Evolutionary conservation across 2,113 vertebrate genomes (phyloP).

Genomic region (Cochlearius cochlearius): DNA sequence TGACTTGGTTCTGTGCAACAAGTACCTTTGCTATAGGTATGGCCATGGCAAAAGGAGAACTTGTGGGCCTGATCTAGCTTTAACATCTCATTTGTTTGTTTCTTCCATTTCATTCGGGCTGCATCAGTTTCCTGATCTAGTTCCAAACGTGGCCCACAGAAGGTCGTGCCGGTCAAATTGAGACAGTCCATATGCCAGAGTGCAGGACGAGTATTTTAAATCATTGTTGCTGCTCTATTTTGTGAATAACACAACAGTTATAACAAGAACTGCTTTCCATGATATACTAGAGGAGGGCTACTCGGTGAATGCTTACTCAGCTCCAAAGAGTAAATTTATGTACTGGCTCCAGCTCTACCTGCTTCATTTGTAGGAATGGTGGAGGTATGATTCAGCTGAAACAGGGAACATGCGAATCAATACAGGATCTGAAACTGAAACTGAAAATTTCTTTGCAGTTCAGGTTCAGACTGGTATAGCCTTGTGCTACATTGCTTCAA

Average conservation of each 20-base stretch:
- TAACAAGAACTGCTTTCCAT: background rate
- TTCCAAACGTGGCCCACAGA: background rate
- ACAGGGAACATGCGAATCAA: background rate
- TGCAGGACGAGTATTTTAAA: background rate
- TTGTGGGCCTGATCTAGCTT: background rate
- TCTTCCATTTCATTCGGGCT: background rate
- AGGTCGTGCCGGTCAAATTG: background rate
- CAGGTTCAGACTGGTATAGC: background rate
- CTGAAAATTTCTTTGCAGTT: background rate
- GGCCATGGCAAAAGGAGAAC: background rate
- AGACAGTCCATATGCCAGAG: background rate
- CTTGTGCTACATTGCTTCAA: background rate
- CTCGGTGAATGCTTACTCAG: background rate
- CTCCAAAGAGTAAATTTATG: background rate
- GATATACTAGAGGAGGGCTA: background rate
- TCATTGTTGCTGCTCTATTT: background rate
- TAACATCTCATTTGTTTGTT: background rate
- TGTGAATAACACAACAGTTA: background rate
- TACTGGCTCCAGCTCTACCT: background rate
- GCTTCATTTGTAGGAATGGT: background rate
- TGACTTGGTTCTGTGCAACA: background rate
- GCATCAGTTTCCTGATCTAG: background rate
- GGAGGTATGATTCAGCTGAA: background rate
- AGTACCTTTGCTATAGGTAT: background rate
- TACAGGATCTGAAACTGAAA: background rate